Evolutionary conservation across 2,113 vertebrate species (phyloP).

Genomic region (Sisor rabdophorus): DNA sequence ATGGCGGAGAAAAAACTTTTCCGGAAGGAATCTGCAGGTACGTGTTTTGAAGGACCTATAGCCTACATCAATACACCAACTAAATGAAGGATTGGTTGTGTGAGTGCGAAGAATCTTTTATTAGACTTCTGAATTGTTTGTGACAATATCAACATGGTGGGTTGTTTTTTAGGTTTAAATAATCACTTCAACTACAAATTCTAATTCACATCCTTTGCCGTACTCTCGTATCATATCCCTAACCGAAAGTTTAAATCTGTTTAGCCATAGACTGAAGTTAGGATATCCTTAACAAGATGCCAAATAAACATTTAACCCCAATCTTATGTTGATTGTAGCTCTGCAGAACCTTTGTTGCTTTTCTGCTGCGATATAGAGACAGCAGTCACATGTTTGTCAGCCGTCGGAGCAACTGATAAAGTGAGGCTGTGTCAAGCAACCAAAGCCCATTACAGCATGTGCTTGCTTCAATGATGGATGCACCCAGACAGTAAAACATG

Average conservation of each 20-base stretch:
- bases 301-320: slow-evolving; percentile 30
- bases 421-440: slow-evolving; percentile 65
- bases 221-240: background rate
- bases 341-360: slow-evolving; percentile 22
- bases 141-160: too few relatives aligned
- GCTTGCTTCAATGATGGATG: slow-evolving; percentile 68
- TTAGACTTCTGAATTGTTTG: too few relatives aligned
- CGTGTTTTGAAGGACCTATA: too few relatives aligned
- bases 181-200: too few relatives aligned
- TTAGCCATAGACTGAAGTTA: slow-evolving; percentile 4
- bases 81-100: too few relatives aligned
- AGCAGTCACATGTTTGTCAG: slow-evolving; percentile 56
- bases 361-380: slow-evolving; percentile 33
- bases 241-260: background rate
- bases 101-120: too few relatives aligned
- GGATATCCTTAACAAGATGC: background rate
- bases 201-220: too few relatives aligned
- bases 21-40: too few relatives aligned
- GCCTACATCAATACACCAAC: too few relatives aligned
- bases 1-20: too few relatives aligned
- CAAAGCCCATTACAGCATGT: slow-evolving; percentile 73
- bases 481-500: slow-evolving; percentile 67
- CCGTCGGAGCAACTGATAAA: slow-evolving; percentile 67
- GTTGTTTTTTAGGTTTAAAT: too few relatives aligned
- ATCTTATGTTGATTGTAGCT: background rate